Evolutionary conservation across 2,888 invertebrate species (phyloP), one percentile per base, ranked within the genome.

Genomic region (Epistrophe eligans): DNA sequence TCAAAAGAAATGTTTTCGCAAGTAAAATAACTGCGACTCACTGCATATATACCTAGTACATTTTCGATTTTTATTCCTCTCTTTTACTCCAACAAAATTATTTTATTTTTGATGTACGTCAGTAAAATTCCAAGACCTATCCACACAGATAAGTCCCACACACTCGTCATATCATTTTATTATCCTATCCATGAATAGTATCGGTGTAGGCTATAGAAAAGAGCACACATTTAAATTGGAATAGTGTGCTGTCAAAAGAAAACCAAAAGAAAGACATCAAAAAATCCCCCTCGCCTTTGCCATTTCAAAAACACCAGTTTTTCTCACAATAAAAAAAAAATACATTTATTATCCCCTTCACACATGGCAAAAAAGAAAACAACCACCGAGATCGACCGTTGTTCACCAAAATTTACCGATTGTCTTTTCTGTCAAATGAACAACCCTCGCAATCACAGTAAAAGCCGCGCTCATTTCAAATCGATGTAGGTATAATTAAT

Each of bases 171-270:
- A 38, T 11, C 15, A 19, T 15, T 55, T 55, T n/a, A 38, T 6
- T 55, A 62, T 62, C 40, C 2, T 48, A 55, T 40, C 11, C n/a
- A 55, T 67, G 67, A 15, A 48, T 13, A 66, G 66, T 48, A 38
- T 67, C 19, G 4, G 35, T 62, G 62, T 43, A 24, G 15, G 2
- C 2, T 13, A 40, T 11, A 38, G 2, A 17, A 35, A 17, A 17
- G n/a, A 17, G 9, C 35, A 60, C 15, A n/a, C 17, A n/a, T 19
- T 35, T 28, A 10, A 2, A 17, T 19, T 19, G 15, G 0, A 2
- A 17, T 32, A 38, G 70, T 76, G 19, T 60, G 67, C 76, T 81
- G 81, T 81, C 81, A 81, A 76, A 55, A 64, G 55, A 24, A 35
- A 13, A 32, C 17, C n/a, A 60, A 76, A 81, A 62, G 60, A 43